Evolutionary conservation across 2,888 invertebrate genomes (phyloP), one percentile per base, ranked within the genome.

Genomic region (Hermaeophaga mercurialis): DNA sequence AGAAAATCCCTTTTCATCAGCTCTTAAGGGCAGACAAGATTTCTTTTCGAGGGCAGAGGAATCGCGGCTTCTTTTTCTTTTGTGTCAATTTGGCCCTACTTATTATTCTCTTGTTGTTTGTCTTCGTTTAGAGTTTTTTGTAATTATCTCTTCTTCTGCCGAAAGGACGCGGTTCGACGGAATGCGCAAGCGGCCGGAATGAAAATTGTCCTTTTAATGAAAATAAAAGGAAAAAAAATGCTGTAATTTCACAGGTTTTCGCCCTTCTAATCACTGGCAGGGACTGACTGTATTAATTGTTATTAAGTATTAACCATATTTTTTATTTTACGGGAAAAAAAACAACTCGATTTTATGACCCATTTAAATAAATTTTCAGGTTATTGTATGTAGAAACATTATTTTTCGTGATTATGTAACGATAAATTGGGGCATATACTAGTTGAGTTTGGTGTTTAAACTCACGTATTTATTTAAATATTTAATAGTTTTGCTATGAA

Each of bases 61-160:
- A 39, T 41, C 18, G 41, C 31, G 41, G 41, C 49, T 31, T 41
- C 14, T 48, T 48, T 46, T 19, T 24, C 54, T 48, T 47, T 48
- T 48, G 36, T 43, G 54, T 55, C 34, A 48, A 55, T 55, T 43
- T 47, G 19, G 43, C 43, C 43, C 39, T 54, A 54, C 41, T 54
- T 54, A 47, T 47, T 54, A 54, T 54, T 54, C 54, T 26, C 43
- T 26, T 19, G 41, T 48, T 26, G 54, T 48, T 48, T 48, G 43
- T 47, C 48, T 55, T 43, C 48, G 24, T 55, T 55, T 55, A 34
- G 34, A 33, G 48, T 55, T 48, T 55, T 54, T 55, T 34, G 34
- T 55, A 48, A 55, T 55, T 55, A 55, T 55, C 48, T 34, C 24
- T 33, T 47, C 39, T 43, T 47, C 36, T 39, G 11, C 39, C 49